phyloP scores from a whole-genome alignment of 2,113 vertebrate genomes.

The rabbit (Oryctolagus cuniculus) region DNA sequence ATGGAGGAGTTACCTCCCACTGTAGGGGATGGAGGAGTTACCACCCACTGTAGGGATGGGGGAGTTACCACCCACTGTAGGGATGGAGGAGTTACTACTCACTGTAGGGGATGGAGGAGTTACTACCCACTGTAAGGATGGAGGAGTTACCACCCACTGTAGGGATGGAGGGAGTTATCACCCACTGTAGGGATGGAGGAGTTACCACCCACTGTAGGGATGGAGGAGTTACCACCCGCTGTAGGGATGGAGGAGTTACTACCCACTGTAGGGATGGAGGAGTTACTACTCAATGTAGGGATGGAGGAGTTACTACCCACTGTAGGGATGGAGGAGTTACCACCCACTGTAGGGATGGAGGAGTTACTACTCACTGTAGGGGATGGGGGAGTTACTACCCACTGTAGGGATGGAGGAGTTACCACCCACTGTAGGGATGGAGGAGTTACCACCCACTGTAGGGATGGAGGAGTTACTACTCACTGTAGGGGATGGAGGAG shows the following conservation, averaged over 20 bases:
- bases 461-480: conserved; percentile 41
- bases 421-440: neutral
- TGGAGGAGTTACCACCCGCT: no score
- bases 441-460: no score
- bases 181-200: no score
- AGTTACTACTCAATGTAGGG: no score
- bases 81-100: conserved; percentile 39
- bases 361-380: conserved; percentile 12
- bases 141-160: conserved; percentile 24
- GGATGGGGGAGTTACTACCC: no score
- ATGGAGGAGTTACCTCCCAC: no score
- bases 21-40: no score
- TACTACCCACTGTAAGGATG: no score
- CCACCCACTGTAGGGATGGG: neutral
- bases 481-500: neutral
- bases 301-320: conserved; percentile 34
- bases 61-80: no score
- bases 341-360: no score
- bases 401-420: no score
- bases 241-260: no score
- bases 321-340: neutral
- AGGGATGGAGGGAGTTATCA: neutral
- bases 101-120: neutral
- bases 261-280: neutral
- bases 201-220: conserved; percentile 12